Evolutionary conservation across 2,113 vertebrate species (phyloP), one percentile per base, ranked within the genome.

Genomic region (Neogobius melanostomus): DNA sequence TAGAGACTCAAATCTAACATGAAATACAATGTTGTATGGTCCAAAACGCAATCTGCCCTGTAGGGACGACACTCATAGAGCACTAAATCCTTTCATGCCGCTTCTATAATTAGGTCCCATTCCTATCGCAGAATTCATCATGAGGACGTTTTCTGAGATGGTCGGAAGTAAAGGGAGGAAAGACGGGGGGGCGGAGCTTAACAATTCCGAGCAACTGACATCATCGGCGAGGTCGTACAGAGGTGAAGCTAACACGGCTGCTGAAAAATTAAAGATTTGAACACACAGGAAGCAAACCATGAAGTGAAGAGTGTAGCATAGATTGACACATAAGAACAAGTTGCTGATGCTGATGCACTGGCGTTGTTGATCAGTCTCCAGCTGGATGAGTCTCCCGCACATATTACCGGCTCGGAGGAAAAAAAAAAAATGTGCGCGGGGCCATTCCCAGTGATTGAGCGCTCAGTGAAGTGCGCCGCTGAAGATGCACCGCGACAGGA

Each of bases 181-280:
- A 73, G 21, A 4, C 15, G 8, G 49, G 28, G 28, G 61, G 76
- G 72, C 0, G 69, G 84, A 48, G 76, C 67, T 64, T 47, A 45
- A 49, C 48, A 4, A 68, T 74, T 79, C 36, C 46, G 64, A 59
- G 72, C 84, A 75, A 77, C 80, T 83, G 86, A 90, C 89, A 87
- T 86, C 89, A 87, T 85, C 79, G 77, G 51, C 42, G 79, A 87
- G 91, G 90, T 92, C 91, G 90, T 50, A 10, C 50, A 1, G 81
- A 91, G 92, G 91, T 92, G 91, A 91, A 83, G 84, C 84, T 87
- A 91, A 91, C 85, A 71, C 65, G 84, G 88, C 91, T 77, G 61
- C 81, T 93, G 81, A 91, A 92, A 93, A 92, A 91, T 92, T 91
- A 78, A 92, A 91, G 86, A 82, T 84, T 16, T 46, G 59, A 72